Conservation (phyloP, 2,113 vertebrate species). For the Lagopus muta region DNA sequence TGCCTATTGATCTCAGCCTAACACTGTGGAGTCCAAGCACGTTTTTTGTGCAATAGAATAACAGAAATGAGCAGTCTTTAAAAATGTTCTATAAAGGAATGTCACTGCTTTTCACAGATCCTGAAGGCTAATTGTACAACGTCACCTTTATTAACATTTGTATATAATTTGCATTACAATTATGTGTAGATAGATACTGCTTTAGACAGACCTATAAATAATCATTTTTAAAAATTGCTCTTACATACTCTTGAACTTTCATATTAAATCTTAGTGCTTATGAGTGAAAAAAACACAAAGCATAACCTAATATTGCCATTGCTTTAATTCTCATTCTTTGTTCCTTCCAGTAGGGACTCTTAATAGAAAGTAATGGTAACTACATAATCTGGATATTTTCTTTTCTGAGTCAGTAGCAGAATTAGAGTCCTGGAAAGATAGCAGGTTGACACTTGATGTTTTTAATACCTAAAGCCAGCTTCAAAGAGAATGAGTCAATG, state of each 20-base stretch:
- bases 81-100: neutral
- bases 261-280: neutral
- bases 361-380: conserved; percentile 11
- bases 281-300: conserved; percentile 37
- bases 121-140: neutral
- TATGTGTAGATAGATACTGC: neutral
- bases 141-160: neutral
- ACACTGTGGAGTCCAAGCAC: neutral
- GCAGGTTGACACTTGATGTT: neutral
- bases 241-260: neutral
- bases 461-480: conserved; percentile 23
- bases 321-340: conserved; percentile 39
- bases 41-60: neutral
- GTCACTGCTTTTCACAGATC: conserved; percentile 14
- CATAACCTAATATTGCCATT: conserved; percentile 13
- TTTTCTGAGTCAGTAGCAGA: conserved; percentile 10
- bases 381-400: conserved; percentile 21
- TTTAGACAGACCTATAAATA: neutral
- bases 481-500: neutral
- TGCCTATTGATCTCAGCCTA: neutral
- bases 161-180: neutral
- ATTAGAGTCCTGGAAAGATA: neutral
- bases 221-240: neutral
- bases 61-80: neutral
- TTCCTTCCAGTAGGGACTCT: neutral